Conservation (phyloP, 2,888 invertebrate species). For the Terebella lapidaria region DNA sequence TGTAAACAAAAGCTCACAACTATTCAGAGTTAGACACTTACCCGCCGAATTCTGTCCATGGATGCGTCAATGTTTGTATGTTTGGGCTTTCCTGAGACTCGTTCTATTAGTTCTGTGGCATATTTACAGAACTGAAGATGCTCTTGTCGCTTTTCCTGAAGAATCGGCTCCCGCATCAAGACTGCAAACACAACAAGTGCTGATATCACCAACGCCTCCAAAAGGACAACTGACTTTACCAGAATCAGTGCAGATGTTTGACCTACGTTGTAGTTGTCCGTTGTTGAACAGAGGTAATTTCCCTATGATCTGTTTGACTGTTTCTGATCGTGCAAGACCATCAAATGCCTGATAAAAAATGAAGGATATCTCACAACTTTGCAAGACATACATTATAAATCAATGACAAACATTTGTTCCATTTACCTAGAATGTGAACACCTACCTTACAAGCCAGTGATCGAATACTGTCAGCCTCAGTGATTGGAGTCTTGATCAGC, state of each 20-base stretch:
- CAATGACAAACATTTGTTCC: no score
- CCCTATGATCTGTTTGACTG: slow-evolving; percentile 85
- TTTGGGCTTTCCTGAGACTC: slow-evolving; percentile 82
- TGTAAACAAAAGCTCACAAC: no score
- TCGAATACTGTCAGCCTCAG: slow-evolving; percentile 91
- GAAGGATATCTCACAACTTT: not conserved
- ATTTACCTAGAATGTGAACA: no score
- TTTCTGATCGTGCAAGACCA: slow-evolving; percentile 88
- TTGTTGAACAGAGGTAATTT: slow-evolving; percentile 84
- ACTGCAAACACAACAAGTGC: slow-evolving; percentile 55
- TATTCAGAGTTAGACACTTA: slow-evolving; percentile 51
- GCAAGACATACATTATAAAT: no score
- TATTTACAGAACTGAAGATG: slow-evolving; percentile 94
- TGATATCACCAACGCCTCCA: no score
- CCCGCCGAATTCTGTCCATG: slow-evolving; percentile 81
- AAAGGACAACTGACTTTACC: no score
- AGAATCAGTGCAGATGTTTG: no score
- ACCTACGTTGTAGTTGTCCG: slow-evolving; percentile 80
- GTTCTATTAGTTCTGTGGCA: slow-evolving; percentile 81
- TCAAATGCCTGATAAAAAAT: slow-evolving; percentile 21
- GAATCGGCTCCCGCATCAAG: slow-evolving; percentile 91
- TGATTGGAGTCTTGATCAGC: slow-evolving; percentile 88
- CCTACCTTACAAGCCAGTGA: slow-evolving; percentile 79
- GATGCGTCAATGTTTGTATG: slow-evolving; percentile 70
- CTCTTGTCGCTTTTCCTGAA: slow-evolving; percentile 91